These are phyloP conservation scores for Eurystomus gularis DNA, from an alignment of 2,113 vertebrate species.

Conservation along the genomic window DNA sequence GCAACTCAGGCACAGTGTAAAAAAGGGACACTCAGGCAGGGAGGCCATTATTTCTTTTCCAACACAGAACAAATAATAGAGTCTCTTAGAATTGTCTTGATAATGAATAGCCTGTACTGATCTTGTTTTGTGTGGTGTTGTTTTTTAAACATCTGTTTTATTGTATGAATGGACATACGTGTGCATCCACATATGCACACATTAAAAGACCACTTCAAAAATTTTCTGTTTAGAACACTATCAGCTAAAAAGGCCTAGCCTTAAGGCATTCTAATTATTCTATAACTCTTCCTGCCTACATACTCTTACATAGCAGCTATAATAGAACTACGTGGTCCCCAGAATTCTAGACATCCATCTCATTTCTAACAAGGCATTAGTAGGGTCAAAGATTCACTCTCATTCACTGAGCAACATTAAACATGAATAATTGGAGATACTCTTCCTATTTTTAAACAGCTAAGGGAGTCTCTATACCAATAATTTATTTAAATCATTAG, in stretches of 20 bases:
- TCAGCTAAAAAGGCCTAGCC: background rate
- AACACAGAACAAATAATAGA: background rate
- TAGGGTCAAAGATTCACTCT: background rate
- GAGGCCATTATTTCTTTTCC: background rate
- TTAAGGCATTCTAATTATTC: background rate
- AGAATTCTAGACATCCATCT: background rate
- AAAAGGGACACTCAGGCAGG: accelerated
- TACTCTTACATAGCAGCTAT: background rate
- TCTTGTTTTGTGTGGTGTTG: background rate
- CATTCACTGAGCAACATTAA: background rate
- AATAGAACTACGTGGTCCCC: background rate
- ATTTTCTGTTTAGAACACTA: background rate
- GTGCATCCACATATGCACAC: accelerated
- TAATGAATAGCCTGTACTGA: background rate
- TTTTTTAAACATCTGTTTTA: background rate
- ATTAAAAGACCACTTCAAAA: background rate
- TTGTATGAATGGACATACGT: background rate
- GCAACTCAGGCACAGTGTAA: background rate
- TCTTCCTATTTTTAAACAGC: conserved; percentile 12
- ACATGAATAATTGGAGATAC: background rate
- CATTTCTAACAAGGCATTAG: background rate
- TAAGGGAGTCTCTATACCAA: background rate
- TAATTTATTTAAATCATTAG: conserved; percentile 40
- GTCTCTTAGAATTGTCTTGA: background rate
- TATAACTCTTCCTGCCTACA: background rate